Base-by-base conservation (phyloP, 2,888 invertebrate species). In the Glyphotaelius pellucidus region DNA sequence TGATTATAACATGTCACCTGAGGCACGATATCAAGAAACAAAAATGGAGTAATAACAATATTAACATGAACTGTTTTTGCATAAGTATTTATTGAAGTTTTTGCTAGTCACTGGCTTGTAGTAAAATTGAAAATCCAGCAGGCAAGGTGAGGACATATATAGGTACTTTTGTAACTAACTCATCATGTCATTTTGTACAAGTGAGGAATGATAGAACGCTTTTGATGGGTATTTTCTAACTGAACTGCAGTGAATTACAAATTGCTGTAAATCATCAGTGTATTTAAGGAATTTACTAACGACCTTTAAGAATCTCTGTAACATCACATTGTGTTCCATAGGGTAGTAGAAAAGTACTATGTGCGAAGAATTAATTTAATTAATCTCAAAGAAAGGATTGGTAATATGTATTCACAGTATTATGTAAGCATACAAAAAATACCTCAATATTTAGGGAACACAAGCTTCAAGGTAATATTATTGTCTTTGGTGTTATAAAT, bases 1-100 rank as follows among this genome's bases (percentile, higher is more conserved):
- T 92, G 90, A 90, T 81, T 88, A 52, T 38, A 19, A 32, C 83
- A 14, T 35, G 83, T 67, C 67, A 67, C n/a, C 90, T 90, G 85
- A 67, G 90, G 47, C 80, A 81, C 31, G 32, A 67, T 67, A 9
- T 67, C 67, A n/a, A n/a, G 67, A 67, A 67, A 67, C 52, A 67
- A 67, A 9, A 15, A 5, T 14, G 35, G 31, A 89, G 19, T 30
- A 89, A 89, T 80, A n/a, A 79, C 79, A 14, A 89, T 89, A n/a
- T 67, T 67, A n/a, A 67, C 52, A 67, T 67, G 5, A 67, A 67
- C 52, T 67, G 52, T 67, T 67, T 67, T 67, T 67, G 52, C 52
- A 67, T 67, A 67, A 67, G 52, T 67, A 67, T 67, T 67, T 67
- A 67, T 67, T 67, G 52, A 67, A 67, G 25, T 67, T 67, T 67